Base-by-base conservation (phyloP, 2,888 invertebrate species). In the Tridacna gigas region DNA sequence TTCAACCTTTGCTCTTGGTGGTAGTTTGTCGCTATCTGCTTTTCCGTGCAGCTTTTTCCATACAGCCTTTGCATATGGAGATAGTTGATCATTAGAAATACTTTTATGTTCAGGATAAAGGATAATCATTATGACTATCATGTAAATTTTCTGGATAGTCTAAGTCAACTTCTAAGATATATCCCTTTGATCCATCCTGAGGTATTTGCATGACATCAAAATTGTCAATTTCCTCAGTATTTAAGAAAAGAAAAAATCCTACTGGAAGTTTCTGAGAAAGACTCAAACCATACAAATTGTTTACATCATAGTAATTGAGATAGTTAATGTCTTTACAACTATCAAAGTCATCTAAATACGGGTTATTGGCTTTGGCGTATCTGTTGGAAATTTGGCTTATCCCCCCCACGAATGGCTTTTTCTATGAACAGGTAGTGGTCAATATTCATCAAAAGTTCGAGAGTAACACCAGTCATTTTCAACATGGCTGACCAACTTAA, bases 201-300 rank as follows among this genome's bases (percentile, higher is more conserved):
- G n/a, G n/a, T n/a, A n/a, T n/a, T n/a, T n/a, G n/a, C n/a, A n/a
- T 82, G 45, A 75, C 15, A 60, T 80, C 75, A 22, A 75, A 56
- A 13, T 37, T 7, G 9, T 67, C 18, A n/a, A 75, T 56, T 61
- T 86, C 82, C 48, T 82, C 77, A 22, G 69, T 26, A 18, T n/a
- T n/a, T 51, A 45, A 13, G 28, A 67, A 28, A 26, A 26, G 28
- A 84, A 93, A 92, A 13, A 87, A 82, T 25, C 84, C 86, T 69
- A 74, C 78, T 28, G 93, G 92, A 60, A 93, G 48, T 20, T 82
- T 85, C 80, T 91, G 88, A 79, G 74, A 71, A 89, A 93, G 89
- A 37, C 90, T 89, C 4, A 4, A 65, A 84, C 90, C 76, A 73
- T 80, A 80, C 20, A 80, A 20, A 26, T 71, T 76, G 22, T 80